A percentile compares a stretch with the other conserved stretches of the same genome.
phyloP scores from a whole-genome alignment of 2,888 invertebrate genomes.

The Pristionchus exspectatus region DNA sequence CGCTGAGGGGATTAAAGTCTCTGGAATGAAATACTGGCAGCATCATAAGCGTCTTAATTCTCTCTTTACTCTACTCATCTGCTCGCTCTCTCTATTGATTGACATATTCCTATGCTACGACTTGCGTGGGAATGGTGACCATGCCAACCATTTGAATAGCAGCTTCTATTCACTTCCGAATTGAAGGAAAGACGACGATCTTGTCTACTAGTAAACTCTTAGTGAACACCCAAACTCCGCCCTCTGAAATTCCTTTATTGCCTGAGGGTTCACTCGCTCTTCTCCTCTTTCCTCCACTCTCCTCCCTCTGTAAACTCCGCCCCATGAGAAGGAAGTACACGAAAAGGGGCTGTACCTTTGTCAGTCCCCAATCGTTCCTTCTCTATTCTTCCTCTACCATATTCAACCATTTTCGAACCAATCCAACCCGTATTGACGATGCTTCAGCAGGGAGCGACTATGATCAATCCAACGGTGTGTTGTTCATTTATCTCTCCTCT shows the following conservation, averaged over 20 bases:
- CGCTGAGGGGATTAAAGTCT: background rate
- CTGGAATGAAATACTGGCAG: background rate
- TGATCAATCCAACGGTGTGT: constrained; percentile 12
- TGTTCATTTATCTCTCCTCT: no score
- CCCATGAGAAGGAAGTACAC: constrained; percentile 29
- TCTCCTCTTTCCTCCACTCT: constrained; percentile 19
- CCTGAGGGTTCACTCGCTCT: constrained; percentile 40
- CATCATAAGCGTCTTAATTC: background rate
- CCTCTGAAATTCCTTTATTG: constrained; percentile 44
- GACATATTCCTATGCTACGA: background rate
- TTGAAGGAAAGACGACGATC: background rate
- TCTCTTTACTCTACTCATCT: no score
- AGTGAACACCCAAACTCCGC: constrained; percentile 51
- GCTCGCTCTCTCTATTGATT: background rate
- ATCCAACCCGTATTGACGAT: background rate
- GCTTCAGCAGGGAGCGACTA: constrained; percentile 1
- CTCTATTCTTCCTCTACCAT: background rate
- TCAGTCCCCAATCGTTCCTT: background rate
- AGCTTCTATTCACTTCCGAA: background rate
- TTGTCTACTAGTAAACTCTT: background rate
- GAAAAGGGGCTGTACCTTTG: constrained; percentile 24
- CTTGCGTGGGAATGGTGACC: background rate
- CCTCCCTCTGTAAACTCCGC: constrained; percentile 23
- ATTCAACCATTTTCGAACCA: constrained; percentile 1
- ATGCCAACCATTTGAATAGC: constrained; percentile 15